phyloP scores from a whole-genome alignment of 2,888 invertebrate genomes.

The Drosophila conformis region DNA sequence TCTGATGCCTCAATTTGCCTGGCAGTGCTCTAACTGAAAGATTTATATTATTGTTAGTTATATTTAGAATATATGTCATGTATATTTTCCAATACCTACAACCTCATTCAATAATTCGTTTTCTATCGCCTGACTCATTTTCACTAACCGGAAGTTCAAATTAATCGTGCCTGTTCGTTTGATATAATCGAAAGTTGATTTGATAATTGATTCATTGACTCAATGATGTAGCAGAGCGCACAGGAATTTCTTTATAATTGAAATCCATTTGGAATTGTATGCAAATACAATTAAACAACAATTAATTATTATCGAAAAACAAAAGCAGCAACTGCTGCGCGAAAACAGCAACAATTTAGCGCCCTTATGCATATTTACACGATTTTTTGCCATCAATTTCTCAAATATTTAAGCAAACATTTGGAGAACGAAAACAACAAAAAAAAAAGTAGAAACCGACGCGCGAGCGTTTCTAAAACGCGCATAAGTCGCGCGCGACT shows the following conservation, averaged over 20 bases:
- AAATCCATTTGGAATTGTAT: conserved; percentile 62
- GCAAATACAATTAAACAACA: conserved; percentile 67
- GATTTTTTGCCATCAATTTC: conserved; percentile 68
- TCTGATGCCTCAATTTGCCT: neutral
- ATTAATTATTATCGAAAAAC: conserved; percentile 49
- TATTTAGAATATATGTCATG: neutral
- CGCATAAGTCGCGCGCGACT: conserved; percentile 25
- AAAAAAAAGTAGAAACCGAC: neutral
- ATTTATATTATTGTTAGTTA: neutral
- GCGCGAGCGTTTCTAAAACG: conserved; percentile 38
- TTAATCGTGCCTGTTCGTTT: conserved; percentile 17
- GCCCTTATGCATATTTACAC: conserved; percentile 67
- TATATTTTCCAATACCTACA: neutral
- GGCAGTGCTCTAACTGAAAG: neutral
- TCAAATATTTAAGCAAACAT: conserved; percentile 25
- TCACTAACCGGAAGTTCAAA: conserved; percentile 29
- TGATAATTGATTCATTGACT: conserved; percentile 45
- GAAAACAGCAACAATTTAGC: conserved; percentile 25
- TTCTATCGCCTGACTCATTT: conserved; percentile 10
- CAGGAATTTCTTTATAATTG: conserved; percentile 58
- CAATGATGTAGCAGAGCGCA: conserved; percentile 26
- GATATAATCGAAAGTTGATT: conserved; percentile 28
- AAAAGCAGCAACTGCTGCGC: conserved; percentile 2
- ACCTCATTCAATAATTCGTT: neutral
- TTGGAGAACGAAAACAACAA: conserved; percentile 4